Evolutionary conservation across 2,797 vertebrate species (phyloP).

Genomic region (Adelosebastes latens): DNA sequence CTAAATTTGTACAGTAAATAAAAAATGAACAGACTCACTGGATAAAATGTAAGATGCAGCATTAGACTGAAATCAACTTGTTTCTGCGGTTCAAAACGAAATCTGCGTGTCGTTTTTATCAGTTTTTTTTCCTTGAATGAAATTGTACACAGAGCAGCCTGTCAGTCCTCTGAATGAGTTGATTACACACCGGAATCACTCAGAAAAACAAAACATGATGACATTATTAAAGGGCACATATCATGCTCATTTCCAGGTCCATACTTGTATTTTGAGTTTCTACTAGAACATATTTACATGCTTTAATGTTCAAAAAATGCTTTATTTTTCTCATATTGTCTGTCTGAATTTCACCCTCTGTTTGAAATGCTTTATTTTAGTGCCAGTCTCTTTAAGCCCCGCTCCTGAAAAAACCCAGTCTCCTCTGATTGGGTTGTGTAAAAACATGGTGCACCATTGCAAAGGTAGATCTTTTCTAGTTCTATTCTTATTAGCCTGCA

Average conservation of each 20-base stretch:
- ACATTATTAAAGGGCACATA: not conserved
- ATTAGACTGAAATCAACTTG: not conserved
- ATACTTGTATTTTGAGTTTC: too few species aligned
- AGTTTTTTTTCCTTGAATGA: not conserved
- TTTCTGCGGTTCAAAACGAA: not conserved
- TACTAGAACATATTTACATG: too few species aligned
- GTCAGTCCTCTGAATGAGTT: not conserved
- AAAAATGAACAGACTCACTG: not conserved
- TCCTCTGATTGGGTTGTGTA: not conserved
- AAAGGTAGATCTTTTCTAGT: not conserved
- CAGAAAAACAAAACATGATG: not conserved
- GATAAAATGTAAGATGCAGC: not conserved
- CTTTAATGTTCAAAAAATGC: too few species aligned
- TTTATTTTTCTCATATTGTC: too few species aligned
- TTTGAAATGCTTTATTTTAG: not conserved
- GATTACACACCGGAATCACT: not conserved
- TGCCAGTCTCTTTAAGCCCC: not conserved
- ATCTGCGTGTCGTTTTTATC: not conserved
- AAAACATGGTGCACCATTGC: not conserved
- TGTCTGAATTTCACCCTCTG: too few species aligned
- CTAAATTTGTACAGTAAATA: not conserved
- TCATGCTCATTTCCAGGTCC: too few species aligned
- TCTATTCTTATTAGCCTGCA: too few species aligned
- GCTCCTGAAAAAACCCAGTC: accelerated
- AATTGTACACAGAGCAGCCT: not conserved